These are phyloP conservation scores for Alectoris magna DNA, from an alignment of 2,797 vertebrate genomes.

Conservation along the genomic window DNA sequence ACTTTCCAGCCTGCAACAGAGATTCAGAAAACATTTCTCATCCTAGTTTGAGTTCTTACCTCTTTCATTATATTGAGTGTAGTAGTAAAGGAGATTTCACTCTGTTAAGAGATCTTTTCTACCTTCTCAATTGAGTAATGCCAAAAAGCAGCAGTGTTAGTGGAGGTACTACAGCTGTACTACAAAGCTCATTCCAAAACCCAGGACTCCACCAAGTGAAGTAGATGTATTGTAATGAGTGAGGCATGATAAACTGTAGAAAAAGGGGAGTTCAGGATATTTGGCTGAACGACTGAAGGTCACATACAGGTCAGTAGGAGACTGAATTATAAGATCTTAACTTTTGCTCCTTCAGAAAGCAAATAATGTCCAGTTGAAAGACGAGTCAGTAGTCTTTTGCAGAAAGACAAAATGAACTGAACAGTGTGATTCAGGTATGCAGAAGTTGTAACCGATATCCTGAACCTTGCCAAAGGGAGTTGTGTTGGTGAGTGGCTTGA, in stretches of 20 bases:
- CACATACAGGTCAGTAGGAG: not conserved
- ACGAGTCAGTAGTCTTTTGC: not conserved
- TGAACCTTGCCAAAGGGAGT: not conserved
- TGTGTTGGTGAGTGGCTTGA: not conserved
- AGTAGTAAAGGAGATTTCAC: not conserved
- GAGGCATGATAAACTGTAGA: not conserved
- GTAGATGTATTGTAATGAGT: not conserved
- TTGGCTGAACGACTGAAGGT: not conserved
- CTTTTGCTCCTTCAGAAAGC: not conserved
- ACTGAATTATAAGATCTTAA: not conserved
- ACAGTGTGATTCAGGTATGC: not conserved
- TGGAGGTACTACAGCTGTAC: not conserved
- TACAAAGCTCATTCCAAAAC: conserved; percentile 15
- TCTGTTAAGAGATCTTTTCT: not conserved
- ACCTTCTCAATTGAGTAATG: not conserved
- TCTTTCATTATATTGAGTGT: not conserved
- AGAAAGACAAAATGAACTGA: not conserved
- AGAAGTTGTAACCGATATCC: not conserved
- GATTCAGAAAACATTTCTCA: not conserved
- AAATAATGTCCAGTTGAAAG: not conserved
- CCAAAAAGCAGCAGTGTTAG: not conserved
- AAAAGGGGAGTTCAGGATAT: not conserved
- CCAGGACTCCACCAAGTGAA: not conserved
- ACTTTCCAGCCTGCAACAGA: not conserved
- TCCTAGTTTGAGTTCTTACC: not conserved